Base-by-base conservation (phyloP, 2,797 vertebrate genomes). In the Fratercula arctica region DNA sequence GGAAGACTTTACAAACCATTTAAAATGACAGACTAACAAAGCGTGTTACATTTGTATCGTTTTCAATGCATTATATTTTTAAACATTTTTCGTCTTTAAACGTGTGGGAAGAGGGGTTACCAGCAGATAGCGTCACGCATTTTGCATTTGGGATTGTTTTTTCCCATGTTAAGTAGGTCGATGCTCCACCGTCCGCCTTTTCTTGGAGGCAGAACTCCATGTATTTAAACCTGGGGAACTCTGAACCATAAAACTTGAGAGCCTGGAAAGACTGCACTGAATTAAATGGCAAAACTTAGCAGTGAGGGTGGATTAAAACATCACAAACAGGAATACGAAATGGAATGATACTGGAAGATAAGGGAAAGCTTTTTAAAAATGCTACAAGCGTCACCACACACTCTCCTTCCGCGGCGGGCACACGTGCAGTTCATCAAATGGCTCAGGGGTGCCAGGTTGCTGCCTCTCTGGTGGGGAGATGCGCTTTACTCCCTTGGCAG, bases 11-110 rank as follows among this genome's bases (percentile, higher is more conserved):
- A 93, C 53, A 92, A 95, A 93, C 64, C 63, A 35, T 88, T 87
- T 85, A 89, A 95, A 87, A 95, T 73, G 84, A 43, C 61, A 90
- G 59, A 69, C 56, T 86, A 86, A 93, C 79, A 91, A 90, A 95
- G 76, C 2, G 3, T 85, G 76, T 89, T 91, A 75, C 75, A 82
- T 93, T 88, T 96, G 70, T 92, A 92, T 94, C 5, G 1, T 86
- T 95, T 96, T 80, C 57, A 87, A 13, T 0, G 3, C 79, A 53
- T 81, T 83, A 17, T 63, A 50, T 92, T 96, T 95, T 95, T 33
- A 91, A 91, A 69, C 41, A 41, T 79, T 86, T 85, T 51, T 85
- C 14, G 6, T 63, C 83, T 90, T 82, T 59, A 87, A 79, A 85
- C 54, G 43, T 84, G 56, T 35, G 41, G 29, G 53, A 53, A 84